A percentile compares a stretch with the other conserved stretches of the same genome.
Evolutionary conservation across 2,797 vertebrate species (phyloP).

Genomic region (Phrynocephalus vlangalii): DNA sequence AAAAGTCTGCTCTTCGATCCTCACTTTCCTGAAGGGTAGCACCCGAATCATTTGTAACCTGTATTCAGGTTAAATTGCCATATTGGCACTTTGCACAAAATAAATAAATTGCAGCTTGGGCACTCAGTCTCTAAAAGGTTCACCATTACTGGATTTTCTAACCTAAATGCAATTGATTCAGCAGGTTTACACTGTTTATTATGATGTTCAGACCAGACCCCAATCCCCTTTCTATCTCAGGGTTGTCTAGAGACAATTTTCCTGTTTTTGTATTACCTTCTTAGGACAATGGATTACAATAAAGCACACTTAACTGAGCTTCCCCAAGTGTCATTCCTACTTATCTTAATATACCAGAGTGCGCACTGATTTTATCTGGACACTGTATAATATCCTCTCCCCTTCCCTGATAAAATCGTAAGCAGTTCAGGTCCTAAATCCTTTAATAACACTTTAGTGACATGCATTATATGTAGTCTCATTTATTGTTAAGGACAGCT

Average conservation of each 20-base stretch:
- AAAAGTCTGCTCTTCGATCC: no score
- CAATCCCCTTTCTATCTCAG: neutral
- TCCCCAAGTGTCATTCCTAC: conserved; percentile 4
- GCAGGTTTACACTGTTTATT: neutral
- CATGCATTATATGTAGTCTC: no score
- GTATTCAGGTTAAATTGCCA: no score
- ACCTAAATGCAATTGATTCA: neutral
- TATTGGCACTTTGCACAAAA: no score
- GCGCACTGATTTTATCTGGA: neutral
- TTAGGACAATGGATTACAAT: conserved; percentile 17
- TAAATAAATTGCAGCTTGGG: no score
- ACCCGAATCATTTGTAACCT: no score
- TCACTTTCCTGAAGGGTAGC: no score
- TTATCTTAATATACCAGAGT: neutral
- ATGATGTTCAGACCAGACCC: neutral
- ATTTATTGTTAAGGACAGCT: neutral
- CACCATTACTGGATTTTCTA: neutral
- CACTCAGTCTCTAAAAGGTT: no score
- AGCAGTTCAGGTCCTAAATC: neutral
- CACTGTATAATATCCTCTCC: neutral
- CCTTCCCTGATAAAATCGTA: neutral
- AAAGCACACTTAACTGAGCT: neutral
- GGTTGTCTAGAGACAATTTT: conserved; percentile 9
- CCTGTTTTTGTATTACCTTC: conserved; percentile 10
- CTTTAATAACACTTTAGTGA: neutral